Evolutionary conservation across 2,113 vertebrate species (phyloP), one percentile per base, ranked within the genome.

Genomic region (Strigops habroptila): DNA sequence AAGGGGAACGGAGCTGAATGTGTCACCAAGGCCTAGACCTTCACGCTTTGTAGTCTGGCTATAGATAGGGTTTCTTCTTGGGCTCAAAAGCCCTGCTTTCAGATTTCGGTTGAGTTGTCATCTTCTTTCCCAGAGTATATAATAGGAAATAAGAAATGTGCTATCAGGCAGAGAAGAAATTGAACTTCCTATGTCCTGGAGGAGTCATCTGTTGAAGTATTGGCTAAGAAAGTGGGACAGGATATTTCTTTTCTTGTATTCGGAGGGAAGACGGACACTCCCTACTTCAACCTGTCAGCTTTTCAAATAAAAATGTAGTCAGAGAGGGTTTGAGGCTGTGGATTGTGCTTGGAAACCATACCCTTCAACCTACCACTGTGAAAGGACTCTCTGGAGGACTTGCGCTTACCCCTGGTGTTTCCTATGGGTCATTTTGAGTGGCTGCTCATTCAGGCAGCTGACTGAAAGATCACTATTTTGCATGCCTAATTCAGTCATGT

Each of bases 1-100:
- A 3, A 62, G n/a, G 19, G 23, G 30, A 75, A 53, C 23, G 37
- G 37, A 78, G n/a, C 12, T 0, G 0, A 48, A 77, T 3, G 2
- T 65, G 35, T 81, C 35, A 81, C 73, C 33, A 63, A 80, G 46
- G 44, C 77, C 33, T 73, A 22, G 70, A 39, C 44, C 12, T 82
- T 69, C 27, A 3, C 49, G 28, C 49, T 49, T 65, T 37, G 25
- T 69, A 82, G 27, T 52, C 24, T 69, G 51, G 16, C 55, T 91
- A 16, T 57, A 79, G 43, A 49, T n/a, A 33, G 14, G 1, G 9
- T 69, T 94, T 76, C 70, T 86, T 68, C 37, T 52, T 65, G 22
- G 24, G 27, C 25, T 93, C 51, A 80, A 57, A 41, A 93, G 37
- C 30, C 12, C 14, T 1, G 0, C 27, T 85, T 85, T 59, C 1